Conservation (phyloP, 2,797 vertebrate genomes). For the Brotogeris chrysoptera region DNA sequence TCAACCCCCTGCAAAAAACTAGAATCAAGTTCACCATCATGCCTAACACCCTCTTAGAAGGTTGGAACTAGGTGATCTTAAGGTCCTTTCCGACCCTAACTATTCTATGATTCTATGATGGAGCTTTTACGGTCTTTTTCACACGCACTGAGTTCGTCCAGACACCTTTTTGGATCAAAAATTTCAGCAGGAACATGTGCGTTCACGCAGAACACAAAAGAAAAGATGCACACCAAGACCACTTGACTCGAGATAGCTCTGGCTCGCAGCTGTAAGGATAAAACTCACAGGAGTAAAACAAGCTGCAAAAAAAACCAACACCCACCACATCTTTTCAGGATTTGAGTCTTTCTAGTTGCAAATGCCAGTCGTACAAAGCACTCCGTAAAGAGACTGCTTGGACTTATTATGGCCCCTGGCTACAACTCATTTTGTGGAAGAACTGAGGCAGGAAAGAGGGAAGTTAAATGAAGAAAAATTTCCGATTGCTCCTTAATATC, state of each 20-base stretch:
- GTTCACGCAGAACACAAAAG: background rate
- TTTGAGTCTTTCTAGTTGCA: background rate
- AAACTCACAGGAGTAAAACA: background rate
- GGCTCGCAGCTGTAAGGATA: background rate
- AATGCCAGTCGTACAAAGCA: background rate
- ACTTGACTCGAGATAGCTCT: background rate
- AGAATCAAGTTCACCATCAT: background rate
- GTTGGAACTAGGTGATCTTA: background rate
- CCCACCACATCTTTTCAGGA: background rate
- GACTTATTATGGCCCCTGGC: fast-evolving
- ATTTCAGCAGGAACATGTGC: background rate
- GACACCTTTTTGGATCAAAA: background rate
- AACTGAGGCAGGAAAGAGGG: background rate
- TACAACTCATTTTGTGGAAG: background rate
- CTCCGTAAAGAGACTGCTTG: background rate
- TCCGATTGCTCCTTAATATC: background rate
- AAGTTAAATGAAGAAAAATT: background rate
- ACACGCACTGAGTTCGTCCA: background rate
- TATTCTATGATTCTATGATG: background rate
- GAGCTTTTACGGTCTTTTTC: background rate
- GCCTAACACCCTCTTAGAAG: background rate
- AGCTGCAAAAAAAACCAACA: background rate
- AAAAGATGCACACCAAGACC: background rate
- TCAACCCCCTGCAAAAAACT: background rate
- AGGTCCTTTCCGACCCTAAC: background rate